Evolutionary conservation across 1,140 invertebrate species (phyloP).

Genomic region (Ostrea edulis): DNA sequence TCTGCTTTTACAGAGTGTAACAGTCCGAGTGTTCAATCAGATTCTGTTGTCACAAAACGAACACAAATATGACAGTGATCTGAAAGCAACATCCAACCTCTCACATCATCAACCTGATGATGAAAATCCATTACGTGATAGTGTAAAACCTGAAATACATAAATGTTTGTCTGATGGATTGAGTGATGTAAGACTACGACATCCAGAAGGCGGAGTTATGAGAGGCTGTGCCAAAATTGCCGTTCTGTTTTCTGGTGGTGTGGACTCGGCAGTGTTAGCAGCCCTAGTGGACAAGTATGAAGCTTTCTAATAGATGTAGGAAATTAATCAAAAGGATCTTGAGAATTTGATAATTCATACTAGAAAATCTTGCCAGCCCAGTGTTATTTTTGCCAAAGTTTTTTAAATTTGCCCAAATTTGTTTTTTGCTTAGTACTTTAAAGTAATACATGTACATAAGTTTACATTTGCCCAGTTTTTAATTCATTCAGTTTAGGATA

Average conservation of each 20-base stretch:
- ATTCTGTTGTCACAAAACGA: not conserved
- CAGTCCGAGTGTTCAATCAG: conserved; percentile 63
- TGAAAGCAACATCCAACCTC: not conserved
- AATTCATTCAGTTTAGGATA: no score
- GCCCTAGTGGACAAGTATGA: conserved; percentile 86
- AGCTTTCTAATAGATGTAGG: not conserved
- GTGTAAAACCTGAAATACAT: not conserved
- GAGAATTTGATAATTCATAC: no score
- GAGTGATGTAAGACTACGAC: not conserved
- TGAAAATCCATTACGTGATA: not conserved
- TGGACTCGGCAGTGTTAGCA: conserved; percentile 95
- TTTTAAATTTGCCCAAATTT: no score
- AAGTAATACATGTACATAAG: no score
- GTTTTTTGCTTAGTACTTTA: no score
- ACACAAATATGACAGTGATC: not conserved
- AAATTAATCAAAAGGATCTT: no score
- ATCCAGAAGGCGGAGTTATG: not conserved
- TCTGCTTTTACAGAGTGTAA: conserved; percentile 66
- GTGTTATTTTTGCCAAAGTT: no score
- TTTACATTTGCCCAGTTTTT: no score
- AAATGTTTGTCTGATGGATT: not conserved
- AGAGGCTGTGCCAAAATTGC: conserved; percentile 86
- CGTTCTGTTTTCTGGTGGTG: conserved; percentile 95
- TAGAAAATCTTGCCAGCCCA: no score
- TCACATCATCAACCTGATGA: not conserved